Conservation (phyloP, 2,113 vertebrate species). For the Sisor rabdophorus region DNA sequence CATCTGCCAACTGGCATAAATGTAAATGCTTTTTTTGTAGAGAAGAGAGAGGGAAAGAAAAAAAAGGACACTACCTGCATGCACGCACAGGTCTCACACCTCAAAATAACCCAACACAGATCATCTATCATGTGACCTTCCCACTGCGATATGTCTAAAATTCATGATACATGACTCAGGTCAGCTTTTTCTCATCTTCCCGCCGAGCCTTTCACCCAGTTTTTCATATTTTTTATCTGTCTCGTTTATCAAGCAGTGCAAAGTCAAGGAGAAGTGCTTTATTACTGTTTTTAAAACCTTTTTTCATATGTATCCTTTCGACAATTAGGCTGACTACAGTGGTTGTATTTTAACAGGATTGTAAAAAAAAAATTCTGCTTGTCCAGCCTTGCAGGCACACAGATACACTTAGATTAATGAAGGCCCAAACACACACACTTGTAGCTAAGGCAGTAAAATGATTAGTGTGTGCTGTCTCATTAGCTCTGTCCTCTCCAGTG, state of each 20-base stretch:
- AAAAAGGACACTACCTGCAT: conserved; percentile 1
- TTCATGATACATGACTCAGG: conserved; percentile 27
- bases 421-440: not conserved
- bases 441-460: conserved; percentile 16
- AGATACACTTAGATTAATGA: conserved; percentile 18
- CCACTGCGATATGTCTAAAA: conserved; percentile 17
- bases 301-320: not conserved
- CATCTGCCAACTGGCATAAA: too few relatives aligned
- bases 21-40: not conserved
- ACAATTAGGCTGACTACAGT: not conserved
- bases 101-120: not conserved
- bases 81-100: not conserved
- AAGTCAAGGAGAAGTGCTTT: conserved; percentile 11
- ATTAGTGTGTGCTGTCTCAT: conserved; percentile 34
- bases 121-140: conserved; percentile 32
- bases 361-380: conserved; percentile 13
- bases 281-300: not conserved
- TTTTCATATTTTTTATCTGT: conserved; percentile 9
- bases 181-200: conserved; percentile 18
- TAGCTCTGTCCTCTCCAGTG: conserved; percentile 4
- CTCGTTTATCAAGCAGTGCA: conserved; percentile 9
- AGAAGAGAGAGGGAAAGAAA: too few relatives aligned
- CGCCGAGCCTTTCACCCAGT: not conserved
- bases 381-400: conserved; percentile 13
- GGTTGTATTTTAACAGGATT: conserved; percentile 18